Percentiles rank a stretch among this genome's conserved stretches.
phyloP scores from a whole-genome alignment of 1,140 invertebrate species.

The Drosophila obscura region DNA sequence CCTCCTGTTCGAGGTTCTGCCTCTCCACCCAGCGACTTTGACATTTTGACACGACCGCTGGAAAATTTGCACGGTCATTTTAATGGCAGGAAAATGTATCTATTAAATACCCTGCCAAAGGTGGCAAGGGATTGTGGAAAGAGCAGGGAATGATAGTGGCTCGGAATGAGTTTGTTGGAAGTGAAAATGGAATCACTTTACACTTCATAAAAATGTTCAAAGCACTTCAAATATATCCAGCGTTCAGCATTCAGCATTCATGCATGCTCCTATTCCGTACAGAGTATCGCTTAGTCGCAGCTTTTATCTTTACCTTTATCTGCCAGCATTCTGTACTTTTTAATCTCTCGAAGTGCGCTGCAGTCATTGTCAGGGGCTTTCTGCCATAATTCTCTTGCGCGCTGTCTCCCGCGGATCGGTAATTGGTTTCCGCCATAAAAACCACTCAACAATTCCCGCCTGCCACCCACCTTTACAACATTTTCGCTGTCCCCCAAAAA shows the following conservation, averaged over 20 bases:
- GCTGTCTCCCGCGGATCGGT: slow-evolving; percentile 15
- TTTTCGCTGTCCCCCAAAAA: slow-evolving; percentile 30
- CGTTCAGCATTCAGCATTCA: neutral
- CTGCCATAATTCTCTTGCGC: slow-evolving; percentile 19
- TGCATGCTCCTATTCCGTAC: too few species aligned
- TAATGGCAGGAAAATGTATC: neutral
- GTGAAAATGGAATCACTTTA: too few species aligned
- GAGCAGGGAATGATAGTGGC: too few species aligned
- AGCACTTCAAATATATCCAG: too few species aligned
- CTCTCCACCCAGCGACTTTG: neutral
- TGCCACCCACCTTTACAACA: slow-evolving; percentile 25
- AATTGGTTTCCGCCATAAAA: slow-evolving; percentile 44
- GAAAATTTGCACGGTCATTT: slow-evolving; percentile 1
- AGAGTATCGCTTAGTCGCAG: neutral
- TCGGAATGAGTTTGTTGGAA: too few species aligned
- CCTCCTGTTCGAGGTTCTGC: slow-evolving; percentile 10
- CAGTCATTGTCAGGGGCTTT: slow-evolving; percentile 51
- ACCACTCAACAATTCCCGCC: slow-evolving; percentile 14
- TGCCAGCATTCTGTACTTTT: neutral
- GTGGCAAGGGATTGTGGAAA: neutral
- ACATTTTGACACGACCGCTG: slow-evolving; percentile 22
- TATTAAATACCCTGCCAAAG: slow-evolving; percentile 1
- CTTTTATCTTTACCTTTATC: too few species aligned
- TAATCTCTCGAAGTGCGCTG: slow-evolving; percentile 33
- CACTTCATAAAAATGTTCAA: too few species aligned